phyloP scores from a whole-genome alignment of 1,140 invertebrate species.

The Drosophila serrata region DNA sequence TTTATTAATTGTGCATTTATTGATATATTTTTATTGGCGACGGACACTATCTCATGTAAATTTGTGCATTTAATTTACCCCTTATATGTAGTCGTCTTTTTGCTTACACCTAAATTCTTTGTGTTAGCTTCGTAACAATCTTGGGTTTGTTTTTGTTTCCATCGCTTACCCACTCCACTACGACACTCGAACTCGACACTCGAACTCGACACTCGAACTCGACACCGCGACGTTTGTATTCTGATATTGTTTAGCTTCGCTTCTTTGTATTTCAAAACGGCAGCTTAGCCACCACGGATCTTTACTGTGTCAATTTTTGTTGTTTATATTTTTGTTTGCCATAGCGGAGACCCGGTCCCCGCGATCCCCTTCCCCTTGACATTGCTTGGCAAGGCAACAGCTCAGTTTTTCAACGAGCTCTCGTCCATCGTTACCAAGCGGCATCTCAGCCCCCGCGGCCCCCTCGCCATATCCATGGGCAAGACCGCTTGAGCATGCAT shows the following conservation, averaged over 20 bases:
- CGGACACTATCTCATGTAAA: background rate
- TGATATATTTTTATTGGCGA: background rate
- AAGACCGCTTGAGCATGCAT: no score
- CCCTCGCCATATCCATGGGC: no score
- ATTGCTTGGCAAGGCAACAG: conserved; percentile 9
- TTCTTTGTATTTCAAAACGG: background rate
- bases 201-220: no score
- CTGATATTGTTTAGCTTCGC: conserved; percentile 6
- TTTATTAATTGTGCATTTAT: background rate
- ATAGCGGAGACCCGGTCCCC: conserved; percentile 2
- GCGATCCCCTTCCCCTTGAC: conserved; percentile 1
- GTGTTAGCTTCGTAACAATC: conserved; percentile 9
- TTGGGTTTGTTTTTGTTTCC: conserved; percentile 1
- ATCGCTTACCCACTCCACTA: background rate
- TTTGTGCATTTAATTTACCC: background rate
- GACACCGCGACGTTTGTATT: conserved; percentile 5
- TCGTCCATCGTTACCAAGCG: no score
- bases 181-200: conserved; percentile 1
- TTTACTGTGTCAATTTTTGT: conserved; percentile 2
- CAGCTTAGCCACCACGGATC: background rate
- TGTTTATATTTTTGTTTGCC: conserved; percentile 9
- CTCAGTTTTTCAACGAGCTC: no score
- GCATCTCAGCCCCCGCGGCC: no score
- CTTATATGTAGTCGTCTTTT: background rate
- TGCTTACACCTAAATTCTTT: conserved; percentile 4